phyloP scores from a whole-genome alignment of 2,797 vertebrate genomes.

The Clarias pachynema region DNA sequence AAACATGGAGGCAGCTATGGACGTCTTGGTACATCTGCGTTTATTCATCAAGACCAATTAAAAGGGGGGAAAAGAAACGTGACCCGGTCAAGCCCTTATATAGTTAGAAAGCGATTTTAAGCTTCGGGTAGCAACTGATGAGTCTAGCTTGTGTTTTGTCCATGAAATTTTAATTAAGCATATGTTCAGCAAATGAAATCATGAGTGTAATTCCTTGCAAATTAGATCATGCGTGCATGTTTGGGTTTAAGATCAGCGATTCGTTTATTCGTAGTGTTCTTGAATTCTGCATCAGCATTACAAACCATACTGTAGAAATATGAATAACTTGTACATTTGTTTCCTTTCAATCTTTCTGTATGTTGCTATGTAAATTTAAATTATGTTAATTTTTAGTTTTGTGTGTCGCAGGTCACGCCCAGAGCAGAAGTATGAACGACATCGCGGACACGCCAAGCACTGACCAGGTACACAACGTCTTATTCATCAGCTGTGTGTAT shows the following conservation, averaged over 20 bases:
- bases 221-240: neutral
- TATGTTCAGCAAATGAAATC: neutral
- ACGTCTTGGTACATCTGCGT: slow-evolving; percentile 83
- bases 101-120: neutral
- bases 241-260: neutral
- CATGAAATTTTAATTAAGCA: neutral
- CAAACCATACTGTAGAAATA: neutral
- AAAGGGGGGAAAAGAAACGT: neutral
- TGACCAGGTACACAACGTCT: slow-evolving; percentile 82
- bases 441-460: slow-evolving; percentile 89
- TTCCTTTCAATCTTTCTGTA: too few relatives aligned
- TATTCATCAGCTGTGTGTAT: neutral
- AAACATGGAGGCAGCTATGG: slow-evolving; percentile 83
- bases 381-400: neutral
- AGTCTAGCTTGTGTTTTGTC: neutral
- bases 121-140: neutral
- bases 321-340: neutral
- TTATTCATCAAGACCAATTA: neutral
- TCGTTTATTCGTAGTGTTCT: neutral
- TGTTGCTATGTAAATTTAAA: neutral
- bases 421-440: slow-evolving; percentile 97
- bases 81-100: neutral
- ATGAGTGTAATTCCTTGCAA: neutral
- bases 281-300: neutral
- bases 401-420: slow-evolving; percentile 80